Evolutionary conservation across 2,797 vertebrate genomes (phyloP).

Genomic region (Aulostomus chinensis): DNA sequence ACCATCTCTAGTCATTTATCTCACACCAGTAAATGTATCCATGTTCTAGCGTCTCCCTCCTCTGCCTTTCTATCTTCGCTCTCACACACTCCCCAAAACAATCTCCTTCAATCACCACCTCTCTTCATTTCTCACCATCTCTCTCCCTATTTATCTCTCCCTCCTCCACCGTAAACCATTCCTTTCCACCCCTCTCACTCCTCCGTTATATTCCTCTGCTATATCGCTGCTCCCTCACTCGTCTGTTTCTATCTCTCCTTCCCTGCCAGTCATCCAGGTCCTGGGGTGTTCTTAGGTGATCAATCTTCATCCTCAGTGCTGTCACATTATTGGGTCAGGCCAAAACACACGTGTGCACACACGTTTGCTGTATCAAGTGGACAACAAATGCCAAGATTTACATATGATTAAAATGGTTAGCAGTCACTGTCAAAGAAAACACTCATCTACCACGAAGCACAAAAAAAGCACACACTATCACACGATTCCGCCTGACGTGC

Average conservation of each 20-base stretch:
- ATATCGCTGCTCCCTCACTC: slow-evolving; percentile 23
- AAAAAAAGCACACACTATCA: slow-evolving; percentile 25
- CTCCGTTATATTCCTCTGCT: slow-evolving; percentile 58
- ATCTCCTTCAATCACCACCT: slow-evolving; percentile 74
- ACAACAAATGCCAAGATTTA: slow-evolving; percentile 75
- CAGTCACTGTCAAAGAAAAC: slow-evolving; percentile 19
- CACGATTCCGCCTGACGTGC: slow-evolving; percentile 21
- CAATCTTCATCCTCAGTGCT: slow-evolving; percentile 77
- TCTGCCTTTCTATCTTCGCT: slow-evolving; percentile 62
- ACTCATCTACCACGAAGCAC: slow-evolving; percentile 37
- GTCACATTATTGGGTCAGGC: slow-evolving; percentile 60
- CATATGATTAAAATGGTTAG: slow-evolving; percentile 65
- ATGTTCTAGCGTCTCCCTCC: slow-evolving; percentile 63
- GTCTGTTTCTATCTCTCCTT: slow-evolving; percentile 50
- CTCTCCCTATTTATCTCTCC: slow-evolving; percentile 65
- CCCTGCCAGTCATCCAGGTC: slow-evolving; percentile 69
- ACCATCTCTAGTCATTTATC: slow-evolving; percentile 78
- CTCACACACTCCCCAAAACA: slow-evolving; percentile 69
- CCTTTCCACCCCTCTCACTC: slow-evolving; percentile 39
- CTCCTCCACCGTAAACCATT: slow-evolving; percentile 64
- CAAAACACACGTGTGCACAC: slow-evolving; percentile 27
- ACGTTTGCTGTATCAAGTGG: slow-evolving; percentile 37
- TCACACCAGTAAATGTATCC: slow-evolving; percentile 68
- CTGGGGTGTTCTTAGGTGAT: slow-evolving; percentile 77
- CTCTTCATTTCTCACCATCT: slow-evolving; percentile 50